Evolutionary conservation across 2,797 vertebrate genomes (phyloP).

Genomic region (Myotis findleyi): DNA sequence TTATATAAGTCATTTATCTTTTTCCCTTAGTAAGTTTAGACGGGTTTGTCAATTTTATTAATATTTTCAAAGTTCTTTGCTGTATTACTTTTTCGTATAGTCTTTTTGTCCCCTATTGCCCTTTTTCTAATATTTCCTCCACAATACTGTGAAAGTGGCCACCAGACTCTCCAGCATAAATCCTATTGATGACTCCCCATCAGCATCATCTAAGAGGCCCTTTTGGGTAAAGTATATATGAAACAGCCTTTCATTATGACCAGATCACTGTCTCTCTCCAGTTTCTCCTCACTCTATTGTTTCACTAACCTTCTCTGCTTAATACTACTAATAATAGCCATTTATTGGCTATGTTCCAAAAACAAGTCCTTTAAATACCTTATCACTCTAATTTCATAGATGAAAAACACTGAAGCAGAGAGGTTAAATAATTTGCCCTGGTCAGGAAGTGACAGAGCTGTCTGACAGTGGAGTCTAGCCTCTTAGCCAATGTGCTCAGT

Average conservation of each 20-base stretch:
- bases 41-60: neutral
- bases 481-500: neutral
- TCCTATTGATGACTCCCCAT: neutral
- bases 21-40: neutral
- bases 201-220: accelerated
- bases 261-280: neutral
- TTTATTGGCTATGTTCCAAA: neutral
- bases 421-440: neutral
- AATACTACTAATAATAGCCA: neutral
- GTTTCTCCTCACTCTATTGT: neutral
- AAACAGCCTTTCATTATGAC: neutral
- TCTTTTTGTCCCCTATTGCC: neutral
- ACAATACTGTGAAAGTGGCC: neutral
- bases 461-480: neutral
- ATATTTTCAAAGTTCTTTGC: neutral
- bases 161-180: neutral
- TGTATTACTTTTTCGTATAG: neutral
- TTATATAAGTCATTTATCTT: neutral
- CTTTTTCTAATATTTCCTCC: neutral
- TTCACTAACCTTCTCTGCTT: neutral
- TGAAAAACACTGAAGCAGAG: neutral
- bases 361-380: neutral
- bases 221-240: neutral
- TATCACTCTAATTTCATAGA: neutral
- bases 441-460: neutral